Conservation (phyloP, 2,888 invertebrate genomes). For the Trachelus troglodyta region DNA sequence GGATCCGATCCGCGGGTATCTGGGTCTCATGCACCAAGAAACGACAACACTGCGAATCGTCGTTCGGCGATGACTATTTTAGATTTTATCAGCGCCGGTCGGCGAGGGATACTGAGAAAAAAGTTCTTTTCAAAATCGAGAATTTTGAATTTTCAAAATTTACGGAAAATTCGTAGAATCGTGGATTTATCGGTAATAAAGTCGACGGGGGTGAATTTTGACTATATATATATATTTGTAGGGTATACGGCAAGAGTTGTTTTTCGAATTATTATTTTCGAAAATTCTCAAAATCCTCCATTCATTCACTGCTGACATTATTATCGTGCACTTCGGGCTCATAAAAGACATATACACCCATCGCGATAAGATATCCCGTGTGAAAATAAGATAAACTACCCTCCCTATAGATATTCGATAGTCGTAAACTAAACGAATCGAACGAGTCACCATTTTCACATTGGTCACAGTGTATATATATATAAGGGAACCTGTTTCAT, state of each 20-base stretch:
- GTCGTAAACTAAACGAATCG: neutral
- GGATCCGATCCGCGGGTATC: slow-evolving; percentile 42
- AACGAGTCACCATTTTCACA: neutral
- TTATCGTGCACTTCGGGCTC: slow-evolving; percentile 1
- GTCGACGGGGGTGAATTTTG: too few relatives aligned
- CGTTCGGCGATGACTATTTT: neutral
- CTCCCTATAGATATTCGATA: neutral
- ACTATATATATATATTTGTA: too few relatives aligned
- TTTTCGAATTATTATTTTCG: neutral
- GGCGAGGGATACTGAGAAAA: neutral
- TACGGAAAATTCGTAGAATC: too few relatives aligned
- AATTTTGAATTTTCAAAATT: neutral
- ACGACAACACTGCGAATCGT: slow-evolving; percentile 3
- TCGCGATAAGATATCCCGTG: slow-evolving; percentile 37
- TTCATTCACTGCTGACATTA: neutral
- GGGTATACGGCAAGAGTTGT: neutral
- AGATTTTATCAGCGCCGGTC: neutral
- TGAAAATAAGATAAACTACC: slow-evolving; percentile 48
- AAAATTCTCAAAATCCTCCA: neutral
- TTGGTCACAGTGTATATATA: neutral
- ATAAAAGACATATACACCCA: neutral
- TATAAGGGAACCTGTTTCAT: neutral
- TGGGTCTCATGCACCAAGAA: slow-evolving; percentile 32
- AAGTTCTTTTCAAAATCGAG: neutral
- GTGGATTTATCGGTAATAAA: fast-evolving